Conservation (phyloP, 2,797 vertebrate species). For the Glyptemys insculpta region DNA sequence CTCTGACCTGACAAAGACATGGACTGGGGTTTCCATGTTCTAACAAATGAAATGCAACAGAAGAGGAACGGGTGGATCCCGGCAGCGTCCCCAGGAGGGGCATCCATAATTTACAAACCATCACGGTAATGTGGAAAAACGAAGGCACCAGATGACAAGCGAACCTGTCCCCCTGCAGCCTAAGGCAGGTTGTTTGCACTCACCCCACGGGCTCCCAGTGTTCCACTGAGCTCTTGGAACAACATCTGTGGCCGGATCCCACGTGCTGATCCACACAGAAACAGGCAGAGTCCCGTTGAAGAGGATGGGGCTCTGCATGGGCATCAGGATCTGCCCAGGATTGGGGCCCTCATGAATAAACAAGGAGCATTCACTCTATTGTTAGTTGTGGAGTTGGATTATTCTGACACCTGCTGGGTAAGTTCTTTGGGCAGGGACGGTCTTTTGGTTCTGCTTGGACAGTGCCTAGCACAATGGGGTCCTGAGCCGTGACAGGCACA, state of each 20-base stretch:
- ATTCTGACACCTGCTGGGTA: neutral
- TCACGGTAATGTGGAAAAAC: neutral
- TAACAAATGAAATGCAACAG: neutral
- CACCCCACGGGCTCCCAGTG: neutral
- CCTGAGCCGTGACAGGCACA: neutral
- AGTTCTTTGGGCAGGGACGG: too few species aligned
- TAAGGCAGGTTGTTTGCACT: neutral
- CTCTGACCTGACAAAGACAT: neutral
- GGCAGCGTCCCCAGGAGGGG: neutral
- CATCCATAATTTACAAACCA: neutral
- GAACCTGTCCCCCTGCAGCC: neutral
- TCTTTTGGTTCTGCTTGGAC: too few species aligned
- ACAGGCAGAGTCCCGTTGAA: neutral
- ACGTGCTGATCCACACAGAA: too few species aligned
- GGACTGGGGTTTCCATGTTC: neutral
- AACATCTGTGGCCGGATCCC: neutral
- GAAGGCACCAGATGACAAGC: neutral
- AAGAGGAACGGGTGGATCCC: neutral
- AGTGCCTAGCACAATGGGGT: neutral
- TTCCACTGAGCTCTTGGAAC: neutral
- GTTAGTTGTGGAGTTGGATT: neutral
- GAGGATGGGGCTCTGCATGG: neutral
- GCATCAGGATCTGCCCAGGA: neutral
- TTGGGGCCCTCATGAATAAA: neutral
- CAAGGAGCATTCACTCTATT: neutral